Base-by-base conservation (phyloP, 2,797 vertebrate genomes). In the Hapalemur alaotrensis region DNA sequence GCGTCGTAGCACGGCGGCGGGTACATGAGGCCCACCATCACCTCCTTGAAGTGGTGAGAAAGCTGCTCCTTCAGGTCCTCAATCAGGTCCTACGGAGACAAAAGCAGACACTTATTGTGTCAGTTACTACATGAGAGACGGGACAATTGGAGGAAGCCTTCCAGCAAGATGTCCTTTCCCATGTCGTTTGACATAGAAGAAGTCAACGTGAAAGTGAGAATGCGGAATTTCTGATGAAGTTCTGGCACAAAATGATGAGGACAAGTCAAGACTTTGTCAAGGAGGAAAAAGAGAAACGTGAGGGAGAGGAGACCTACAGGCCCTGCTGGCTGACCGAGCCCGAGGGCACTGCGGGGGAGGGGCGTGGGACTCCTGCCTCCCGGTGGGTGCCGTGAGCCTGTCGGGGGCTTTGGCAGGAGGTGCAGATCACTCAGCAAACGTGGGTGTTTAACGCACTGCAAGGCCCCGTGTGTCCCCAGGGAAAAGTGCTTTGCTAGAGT, bases 1-100 rank as follows among this genome's bases (percentile, higher is more conserved):
- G 99, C 98, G 91, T 99, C 99, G 0, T 98, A 99, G 12, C 94
- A 97, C 4, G 98, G 97, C 2, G 98, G 98, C 32, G 98, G 92
- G 82, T 99, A 99, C 98, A 99, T 98, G 91, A 99, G 98, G 38
- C 99, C 98, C 94, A 99, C 98, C 98, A 99, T 99, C 25, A 99
- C 98, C 3, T 99, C 98, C 97, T 99, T 99, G 97, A 99, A 99
- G 92, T 99, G 99, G 73, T 98, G 97, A 14, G 98, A 99, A 32
- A 99, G 98, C 54, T 98, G 98, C 48, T 99, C 99, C 96, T 98
- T 99, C 87, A 99, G 92, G 43, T 98, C 98, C 0, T 15, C 93
- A 87, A 98, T 75, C 90, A 99, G 97, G 91, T 99, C 98, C 99
- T 99, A 93, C 61, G 76, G 59, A 97, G 69, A 32, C 90, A 95